Base-by-base conservation (phyloP, 2,888 invertebrate genomes). In the Troides oblongomaculatus region DNA sequence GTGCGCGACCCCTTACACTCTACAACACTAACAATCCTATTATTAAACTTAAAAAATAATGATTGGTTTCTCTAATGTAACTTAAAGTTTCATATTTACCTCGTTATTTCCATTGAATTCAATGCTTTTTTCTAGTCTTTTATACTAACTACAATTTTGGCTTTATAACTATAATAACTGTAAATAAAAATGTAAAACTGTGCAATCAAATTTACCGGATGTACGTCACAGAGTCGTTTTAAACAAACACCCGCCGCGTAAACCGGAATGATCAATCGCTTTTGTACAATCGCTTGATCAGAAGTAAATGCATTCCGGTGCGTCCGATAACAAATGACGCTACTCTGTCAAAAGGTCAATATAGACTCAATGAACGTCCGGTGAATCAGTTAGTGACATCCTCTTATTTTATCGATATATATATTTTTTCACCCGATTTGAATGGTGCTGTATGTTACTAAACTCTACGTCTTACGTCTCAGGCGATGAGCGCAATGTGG, bases 281-380 rank as follows among this genome's bases (percentile, higher is more conserved):
- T 62, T 60, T 62, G 58, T 62, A 36, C 71, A 68, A 68, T 64
- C 68, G 68, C 39, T 71, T 65, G 64, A 66, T 71, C 67, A 36
- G 58, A 64, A 58, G 62, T 62, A 68, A 77, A 73, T 80, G 81
- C 80, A 79, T 78, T 79, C 73, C 75, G 75, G 72, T 73, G 75
- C 75, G 73, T 73, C 74, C 73, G 61, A 74, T 84, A 82, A 87
- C 84, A 84, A 88, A 88, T 84, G 83, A 81, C 78, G 74, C 74
- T 80, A 81, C 84, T 89, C 81, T 78, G 81, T 89, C 87, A 85
- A 78, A 77, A 81, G 84, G 84, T 83, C 85, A 85, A 83, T 85
- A 80, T 76, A 69, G 74, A 75, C 74, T 74, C 81, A 79, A 85
- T 86, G 78, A 84, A 84, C 78, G 84, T 82, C 81, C 80, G 75